Conservation (phyloP, 2,113 vertebrate species). For the Chunga burmeisteri region DNA sequence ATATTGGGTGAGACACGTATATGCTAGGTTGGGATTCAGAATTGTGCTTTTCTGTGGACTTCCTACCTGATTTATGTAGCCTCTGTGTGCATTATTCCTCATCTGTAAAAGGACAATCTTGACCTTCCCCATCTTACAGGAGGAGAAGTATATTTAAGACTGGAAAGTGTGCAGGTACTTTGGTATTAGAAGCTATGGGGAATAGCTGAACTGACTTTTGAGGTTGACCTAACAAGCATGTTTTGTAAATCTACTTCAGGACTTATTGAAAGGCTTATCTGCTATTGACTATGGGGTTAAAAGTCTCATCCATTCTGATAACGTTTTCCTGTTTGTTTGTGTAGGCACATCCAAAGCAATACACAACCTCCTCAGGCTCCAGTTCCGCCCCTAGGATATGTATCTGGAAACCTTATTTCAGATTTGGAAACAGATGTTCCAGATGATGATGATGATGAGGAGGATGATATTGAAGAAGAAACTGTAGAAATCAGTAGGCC, state of each 20-base stretch:
- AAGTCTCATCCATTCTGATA: neutral
- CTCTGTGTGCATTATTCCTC: accelerated
- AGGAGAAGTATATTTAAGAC: neutral
- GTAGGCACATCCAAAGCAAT: slow-evolving; percentile 94
- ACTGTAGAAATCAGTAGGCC: slow-evolving; percentile 88
- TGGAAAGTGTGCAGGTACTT: neutral
- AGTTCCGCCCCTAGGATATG: slow-evolving; percentile 92
- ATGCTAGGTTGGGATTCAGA: neutral
- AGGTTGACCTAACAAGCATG: neutral
- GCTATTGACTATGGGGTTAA: neutral
- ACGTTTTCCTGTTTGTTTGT: slow-evolving; percentile 14
- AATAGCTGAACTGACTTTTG: neutral
- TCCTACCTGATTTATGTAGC: neutral
- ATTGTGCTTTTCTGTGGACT: neutral
- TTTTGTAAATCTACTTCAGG: neutral
- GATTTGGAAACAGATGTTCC: slow-evolving; percentile 95
- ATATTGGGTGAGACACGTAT: neutral
- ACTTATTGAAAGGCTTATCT: neutral
- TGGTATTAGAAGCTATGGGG: neutral
- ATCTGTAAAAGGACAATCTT: neutral
- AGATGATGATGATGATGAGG: slow-evolving; percentile 90
- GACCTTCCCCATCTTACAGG: neutral
- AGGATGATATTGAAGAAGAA: slow-evolving; percentile 92
- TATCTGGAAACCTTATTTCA: slow-evolving; percentile 95
- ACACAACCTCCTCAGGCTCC: slow-evolving; percentile 93